These are phyloP conservation scores for Eucera pruinosa DNA, from an alignment of 2,888 invertebrate species.

Conservation along the genomic window DNA sequence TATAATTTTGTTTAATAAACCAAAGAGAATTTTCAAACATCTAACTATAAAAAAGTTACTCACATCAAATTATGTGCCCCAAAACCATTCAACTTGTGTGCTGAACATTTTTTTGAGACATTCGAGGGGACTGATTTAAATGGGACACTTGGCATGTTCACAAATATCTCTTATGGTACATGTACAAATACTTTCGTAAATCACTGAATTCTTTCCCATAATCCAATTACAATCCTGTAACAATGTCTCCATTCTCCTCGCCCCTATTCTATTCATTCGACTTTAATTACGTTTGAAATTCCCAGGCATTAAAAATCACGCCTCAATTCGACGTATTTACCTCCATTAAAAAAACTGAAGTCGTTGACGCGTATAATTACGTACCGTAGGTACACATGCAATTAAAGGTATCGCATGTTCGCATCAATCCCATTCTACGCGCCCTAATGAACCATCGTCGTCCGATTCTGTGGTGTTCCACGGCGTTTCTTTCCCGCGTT, in stretches of 20 bases:
- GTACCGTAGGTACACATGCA: background rate
- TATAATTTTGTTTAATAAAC: no score
- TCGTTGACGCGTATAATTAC: conserved; percentile 8
- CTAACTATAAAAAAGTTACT: no score
- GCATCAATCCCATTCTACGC: conserved; percentile 8
- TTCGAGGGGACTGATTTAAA: no score
- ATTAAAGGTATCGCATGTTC: conserved; percentile 42
- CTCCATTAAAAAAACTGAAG: background rate
- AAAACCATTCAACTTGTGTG: no score
- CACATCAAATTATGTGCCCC: no score
- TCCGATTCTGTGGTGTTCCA: conserved; percentile 15
- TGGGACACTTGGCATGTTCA: no score
- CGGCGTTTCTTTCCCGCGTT: conserved; percentile 55
- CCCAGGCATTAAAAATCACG: background rate
- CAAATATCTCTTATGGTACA: no score
- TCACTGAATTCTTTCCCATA: no score
- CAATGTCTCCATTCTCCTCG: no score
- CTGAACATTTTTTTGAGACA: no score
- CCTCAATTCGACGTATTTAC: background rate
- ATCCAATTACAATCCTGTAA: background rate
- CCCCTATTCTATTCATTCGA: background rate
- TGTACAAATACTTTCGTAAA: no score
- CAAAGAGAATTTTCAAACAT: no score
- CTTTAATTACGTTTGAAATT: background rate
- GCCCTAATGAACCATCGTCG: background rate